Conservation (phyloP, 1,140 invertebrate genomes). For the Zaprionus capensis region DNA sequence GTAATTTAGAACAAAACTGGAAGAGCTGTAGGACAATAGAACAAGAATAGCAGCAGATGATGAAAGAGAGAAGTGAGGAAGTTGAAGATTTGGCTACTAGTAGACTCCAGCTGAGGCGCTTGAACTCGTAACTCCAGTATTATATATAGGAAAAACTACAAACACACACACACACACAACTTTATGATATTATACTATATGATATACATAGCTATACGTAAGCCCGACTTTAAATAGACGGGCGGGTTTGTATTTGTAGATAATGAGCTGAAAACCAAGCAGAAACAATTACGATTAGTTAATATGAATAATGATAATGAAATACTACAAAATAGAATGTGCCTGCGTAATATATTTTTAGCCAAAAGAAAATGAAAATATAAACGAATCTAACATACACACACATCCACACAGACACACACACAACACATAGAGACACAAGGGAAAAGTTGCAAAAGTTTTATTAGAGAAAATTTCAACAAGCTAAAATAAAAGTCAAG, state of each 20-base stretch:
- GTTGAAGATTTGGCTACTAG: constrained; percentile 3
- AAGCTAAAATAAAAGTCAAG: constrained; percentile 8
- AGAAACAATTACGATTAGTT: constrained; percentile 65
- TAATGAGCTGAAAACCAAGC: constrained; percentile 71
- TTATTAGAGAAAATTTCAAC: constrained; percentile 63
- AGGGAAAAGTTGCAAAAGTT: constrained; percentile 36
- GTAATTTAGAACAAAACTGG: constrained; percentile 48
- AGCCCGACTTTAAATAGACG: constrained; percentile 33
- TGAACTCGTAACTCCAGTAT: constrained; percentile 56
- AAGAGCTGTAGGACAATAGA: constrained; percentile 19
- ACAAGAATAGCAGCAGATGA: background rate
- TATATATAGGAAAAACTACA: constrained; percentile 63
- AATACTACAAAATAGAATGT: constrained; percentile 84
- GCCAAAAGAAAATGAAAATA: constrained; percentile 67
- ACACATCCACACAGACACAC: constrained; percentile 5
- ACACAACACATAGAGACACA: constrained; percentile 38
- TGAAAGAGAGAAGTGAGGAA: background rate
- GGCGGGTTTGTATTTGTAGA: constrained; percentile 65
- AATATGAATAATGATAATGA: constrained; percentile 80
- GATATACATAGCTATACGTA: constrained; percentile 37
- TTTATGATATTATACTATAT: constrained; percentile 52
- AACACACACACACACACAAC: constrained; percentile 41
- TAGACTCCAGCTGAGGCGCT: constrained; percentile 40
- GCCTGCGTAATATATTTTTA: constrained; percentile 84
- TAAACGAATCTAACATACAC: constrained; percentile 27